Percentiles rank a stretch among this genome's conserved stretches.
Conservation (phyloP, 2,797 vertebrate species). For the Simalia tracyae region DNA sequence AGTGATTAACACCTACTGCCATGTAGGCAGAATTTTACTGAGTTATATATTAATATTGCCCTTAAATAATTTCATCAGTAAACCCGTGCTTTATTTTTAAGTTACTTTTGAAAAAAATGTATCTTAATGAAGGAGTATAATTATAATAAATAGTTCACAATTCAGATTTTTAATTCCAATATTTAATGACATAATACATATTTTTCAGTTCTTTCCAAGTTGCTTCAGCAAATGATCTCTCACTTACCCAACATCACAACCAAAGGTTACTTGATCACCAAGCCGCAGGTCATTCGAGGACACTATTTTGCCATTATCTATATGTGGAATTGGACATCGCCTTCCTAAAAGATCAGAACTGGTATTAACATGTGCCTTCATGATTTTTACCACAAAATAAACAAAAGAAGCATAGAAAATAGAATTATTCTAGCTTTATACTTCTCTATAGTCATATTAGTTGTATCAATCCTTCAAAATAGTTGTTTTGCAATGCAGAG, state of each 20-base stretch:
- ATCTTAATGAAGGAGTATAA: background rate
- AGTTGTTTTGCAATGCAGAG: background rate
- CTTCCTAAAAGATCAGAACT: slow-evolving; percentile 3
- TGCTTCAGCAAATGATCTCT: background rate
- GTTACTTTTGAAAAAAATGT: background rate
- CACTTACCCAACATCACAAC: background rate
- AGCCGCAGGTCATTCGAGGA: accelerated
- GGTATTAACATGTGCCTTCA: background rate
- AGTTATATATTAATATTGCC: background rate
- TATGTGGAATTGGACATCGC: background rate
- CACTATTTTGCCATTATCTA: background rate
- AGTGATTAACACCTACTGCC: background rate
- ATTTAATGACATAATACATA: background rate
- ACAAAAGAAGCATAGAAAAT: background rate
- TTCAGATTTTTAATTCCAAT: background rate
- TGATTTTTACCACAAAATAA: background rate
- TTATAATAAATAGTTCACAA: background rate
- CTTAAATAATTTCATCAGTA: background rate
- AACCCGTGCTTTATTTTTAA: background rate
- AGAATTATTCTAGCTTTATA: background rate
- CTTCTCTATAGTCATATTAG: background rate
- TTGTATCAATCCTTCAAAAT: background rate
- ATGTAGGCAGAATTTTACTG: background rate
- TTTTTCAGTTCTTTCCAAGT: background rate
- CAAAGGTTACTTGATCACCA: background rate